A percentile compares a stretch with the other conserved stretches of the same genome.
phyloP scores from a whole-genome alignment of 2,888 invertebrate species.

The Julus scanicus region DNA sequence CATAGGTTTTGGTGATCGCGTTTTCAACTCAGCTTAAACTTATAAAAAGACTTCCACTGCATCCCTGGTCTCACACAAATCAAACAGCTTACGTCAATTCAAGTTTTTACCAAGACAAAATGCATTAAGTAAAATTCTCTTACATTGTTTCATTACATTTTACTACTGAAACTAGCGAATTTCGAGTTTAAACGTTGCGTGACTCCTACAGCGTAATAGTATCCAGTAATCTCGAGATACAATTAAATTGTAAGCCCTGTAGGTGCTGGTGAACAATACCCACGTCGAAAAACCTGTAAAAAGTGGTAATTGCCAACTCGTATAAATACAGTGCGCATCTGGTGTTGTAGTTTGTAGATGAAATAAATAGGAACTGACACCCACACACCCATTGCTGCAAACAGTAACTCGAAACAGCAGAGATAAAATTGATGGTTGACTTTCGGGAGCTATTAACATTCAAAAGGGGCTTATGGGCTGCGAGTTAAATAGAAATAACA shows the following conservation, averaged over 20 bases:
- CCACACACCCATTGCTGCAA: not conserved
- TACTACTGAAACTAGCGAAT: not conserved
- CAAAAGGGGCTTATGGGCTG: not conserved
- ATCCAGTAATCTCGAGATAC: not conserved
- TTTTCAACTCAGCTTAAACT: no score
- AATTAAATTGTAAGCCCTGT: not conserved
- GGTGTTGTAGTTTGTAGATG: not conserved
- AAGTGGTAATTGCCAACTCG: not conserved
- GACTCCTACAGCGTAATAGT: not conserved
- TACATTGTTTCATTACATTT: not conserved
- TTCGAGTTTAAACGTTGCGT: not conserved
- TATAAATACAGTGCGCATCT: not conserved
- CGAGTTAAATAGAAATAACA: not conserved
- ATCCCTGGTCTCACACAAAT: no score
- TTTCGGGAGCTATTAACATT: not conserved
- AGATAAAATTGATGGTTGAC: slow-evolving; percentile 12
- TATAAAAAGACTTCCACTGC: no score
- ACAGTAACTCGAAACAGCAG: not conserved
- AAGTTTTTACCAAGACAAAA: not conserved
- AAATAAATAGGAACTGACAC: not conserved
- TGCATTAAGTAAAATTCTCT: not conserved
- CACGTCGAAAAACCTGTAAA: not conserved
- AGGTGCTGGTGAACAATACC: not conserved
- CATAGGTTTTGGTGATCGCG: no score
- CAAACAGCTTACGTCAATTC: not conserved